phyloP scores from a whole-genome alignment of 2,888 invertebrate species.

The Acronicta aceris region DNA sequence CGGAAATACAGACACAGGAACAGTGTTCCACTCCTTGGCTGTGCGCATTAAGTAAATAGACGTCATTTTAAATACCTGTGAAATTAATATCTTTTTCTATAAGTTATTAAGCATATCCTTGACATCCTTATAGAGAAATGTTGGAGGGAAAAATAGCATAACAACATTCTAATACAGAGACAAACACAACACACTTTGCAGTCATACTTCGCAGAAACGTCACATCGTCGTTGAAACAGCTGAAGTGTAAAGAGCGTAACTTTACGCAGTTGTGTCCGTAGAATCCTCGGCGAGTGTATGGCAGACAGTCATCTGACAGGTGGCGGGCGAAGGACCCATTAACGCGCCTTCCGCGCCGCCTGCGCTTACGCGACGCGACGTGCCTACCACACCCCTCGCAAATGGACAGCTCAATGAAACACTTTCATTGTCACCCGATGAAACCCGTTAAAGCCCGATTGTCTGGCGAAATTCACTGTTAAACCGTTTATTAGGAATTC shows the following conservation, averaged over 20 bases:
- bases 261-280: slow-evolving; percentile 59
- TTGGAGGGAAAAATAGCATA: no score
- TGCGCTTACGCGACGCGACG: slow-evolving; percentile 63
- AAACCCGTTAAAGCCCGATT: slow-evolving; percentile 58
- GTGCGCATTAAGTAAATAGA: no score
- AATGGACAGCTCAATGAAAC: slow-evolving; percentile 71
- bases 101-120: no score
- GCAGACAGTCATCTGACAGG: slow-evolving; percentile 83
- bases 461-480: slow-evolving; percentile 55
- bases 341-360: slow-evolving; percentile 70
- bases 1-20: no score
- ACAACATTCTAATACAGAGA: no score
- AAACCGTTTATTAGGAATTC: slow-evolving; percentile 55
- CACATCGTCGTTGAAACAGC: slow-evolving; percentile 14
- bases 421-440: slow-evolving; percentile 66
- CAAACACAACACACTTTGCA: background rate
- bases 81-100: no score
- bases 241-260: slow-evolving; percentile 51
- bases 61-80: no score
- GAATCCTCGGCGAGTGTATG: slow-evolving; percentile 62
- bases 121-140: no score
- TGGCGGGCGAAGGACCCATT: slow-evolving; percentile 76
- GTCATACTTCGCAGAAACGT: slow-evolving; percentile 17
- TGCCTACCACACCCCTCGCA: slow-evolving; percentile 52
- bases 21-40: no score